These are phyloP conservation scores for Dasyprocta punctata DNA, from an alignment of 2,113 vertebrate genomes.

Conservation along the genomic window DNA sequence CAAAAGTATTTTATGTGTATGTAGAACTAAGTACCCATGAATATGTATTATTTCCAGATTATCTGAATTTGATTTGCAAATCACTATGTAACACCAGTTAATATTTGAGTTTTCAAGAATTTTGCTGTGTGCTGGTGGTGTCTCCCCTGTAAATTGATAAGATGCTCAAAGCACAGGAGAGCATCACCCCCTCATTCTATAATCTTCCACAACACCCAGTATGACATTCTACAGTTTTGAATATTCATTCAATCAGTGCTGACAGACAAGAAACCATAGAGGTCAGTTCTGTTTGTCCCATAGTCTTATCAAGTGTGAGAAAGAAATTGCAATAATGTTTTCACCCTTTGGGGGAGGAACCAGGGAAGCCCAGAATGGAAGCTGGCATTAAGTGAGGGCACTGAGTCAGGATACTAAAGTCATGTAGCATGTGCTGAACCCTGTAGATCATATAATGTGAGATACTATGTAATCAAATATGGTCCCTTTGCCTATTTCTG, in stretches of 20 bases:
- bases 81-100: not conserved
- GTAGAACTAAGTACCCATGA: not conserved
- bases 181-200: not conserved
- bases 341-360: not conserved
- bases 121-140: not conserved
- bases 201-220: not conserved
- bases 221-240: not conserved
- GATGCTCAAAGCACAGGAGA: not conserved
- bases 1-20: not conserved
- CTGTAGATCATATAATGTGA: not conserved
- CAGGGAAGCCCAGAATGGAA: not conserved
- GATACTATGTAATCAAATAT: not conserved
- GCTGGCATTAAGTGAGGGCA: not conserved
- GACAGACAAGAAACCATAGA: slow-evolving; percentile 19
- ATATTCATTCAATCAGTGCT: slow-evolving; percentile 56
- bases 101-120: not conserved
- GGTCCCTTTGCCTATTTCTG: not conserved
- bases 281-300: not conserved
- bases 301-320: not conserved
- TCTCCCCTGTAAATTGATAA: slow-evolving; percentile 26
- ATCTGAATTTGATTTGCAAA: not conserved
- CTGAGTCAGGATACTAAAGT: not conserved
- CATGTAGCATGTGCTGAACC: not conserved
- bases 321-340: slow-evolving; percentile 32
- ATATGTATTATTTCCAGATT: not conserved